These are phyloP conservation scores for Eulemur macaco DNA, from an alignment of 2,113 vertebrate species.

Conservation along the genomic window DNA sequence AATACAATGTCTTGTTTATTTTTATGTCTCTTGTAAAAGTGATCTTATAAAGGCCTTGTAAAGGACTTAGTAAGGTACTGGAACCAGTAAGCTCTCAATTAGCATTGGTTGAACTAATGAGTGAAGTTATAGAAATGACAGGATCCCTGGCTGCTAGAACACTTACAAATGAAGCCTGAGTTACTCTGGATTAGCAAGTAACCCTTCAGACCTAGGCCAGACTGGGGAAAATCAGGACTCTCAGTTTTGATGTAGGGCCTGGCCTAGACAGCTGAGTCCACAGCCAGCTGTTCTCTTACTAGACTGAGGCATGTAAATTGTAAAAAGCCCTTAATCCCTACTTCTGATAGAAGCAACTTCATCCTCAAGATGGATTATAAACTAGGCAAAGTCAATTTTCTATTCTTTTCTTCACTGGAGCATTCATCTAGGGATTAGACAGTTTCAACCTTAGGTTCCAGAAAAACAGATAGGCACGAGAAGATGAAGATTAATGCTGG, in stretches of 20 bases:
- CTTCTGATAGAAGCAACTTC: background rate
- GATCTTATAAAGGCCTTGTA: conserved; percentile 23
- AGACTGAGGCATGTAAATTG: background rate
- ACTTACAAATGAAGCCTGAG: conserved; percentile 40
- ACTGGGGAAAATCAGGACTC: background rate
- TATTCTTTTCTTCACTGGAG: conserved; percentile 7
- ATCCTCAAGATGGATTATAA: background rate
- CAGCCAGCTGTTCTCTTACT: background rate
- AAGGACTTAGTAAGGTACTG: background rate
- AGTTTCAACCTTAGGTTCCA: conserved; percentile 29
- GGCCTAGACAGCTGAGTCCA: background rate
- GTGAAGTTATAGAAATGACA: conserved; percentile 2
- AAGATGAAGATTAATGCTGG: background rate
- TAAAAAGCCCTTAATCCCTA: background rate
- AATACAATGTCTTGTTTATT: background rate
- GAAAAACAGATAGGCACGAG: conserved; percentile 36
- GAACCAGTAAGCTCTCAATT: background rate
- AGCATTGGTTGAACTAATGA: conserved; percentile 26
- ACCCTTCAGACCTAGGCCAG: background rate
- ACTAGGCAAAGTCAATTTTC: conserved; percentile 3
- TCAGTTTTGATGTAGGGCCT: background rate
- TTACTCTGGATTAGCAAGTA: conserved; percentile 36
- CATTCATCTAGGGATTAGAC: background rate
- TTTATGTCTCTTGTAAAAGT: conserved; percentile 20
- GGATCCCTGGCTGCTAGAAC: background rate